phyloP scores from a whole-genome alignment of 2,113 vertebrate genomes.

The Corynorhinus townsendii region DNA sequence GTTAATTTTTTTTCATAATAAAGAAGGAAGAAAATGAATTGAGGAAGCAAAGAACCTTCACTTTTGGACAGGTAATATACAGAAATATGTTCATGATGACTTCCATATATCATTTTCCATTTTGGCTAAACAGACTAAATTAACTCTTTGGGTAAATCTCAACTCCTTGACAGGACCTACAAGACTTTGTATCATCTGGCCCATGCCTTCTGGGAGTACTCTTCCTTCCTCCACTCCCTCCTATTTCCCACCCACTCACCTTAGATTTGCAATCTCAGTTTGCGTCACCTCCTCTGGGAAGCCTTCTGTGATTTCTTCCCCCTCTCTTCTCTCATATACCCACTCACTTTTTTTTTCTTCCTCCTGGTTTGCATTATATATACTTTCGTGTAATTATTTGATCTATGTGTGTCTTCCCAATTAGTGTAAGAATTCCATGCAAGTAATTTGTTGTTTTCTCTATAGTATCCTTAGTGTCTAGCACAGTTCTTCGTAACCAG shows the following conservation, averaged over 20 bases:
- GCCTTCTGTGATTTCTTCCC: background rate
- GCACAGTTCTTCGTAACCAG: conserved; percentile 83
- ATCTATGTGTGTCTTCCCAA: background rate
- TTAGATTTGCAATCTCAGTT: background rate
- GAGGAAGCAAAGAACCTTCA: background rate
- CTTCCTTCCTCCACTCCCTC: background rate
- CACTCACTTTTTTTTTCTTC: background rate
- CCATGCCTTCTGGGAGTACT: background rate
- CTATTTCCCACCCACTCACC: background rate
- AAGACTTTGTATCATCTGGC: background rate
- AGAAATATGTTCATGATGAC: background rate
- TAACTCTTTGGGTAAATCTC: background rate
- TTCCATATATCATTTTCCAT: background rate
- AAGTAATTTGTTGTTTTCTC: background rate
- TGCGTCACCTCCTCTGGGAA: background rate
- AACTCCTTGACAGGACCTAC: background rate
- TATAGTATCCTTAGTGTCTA: conserved; percentile 77
- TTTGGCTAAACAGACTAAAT: background rate
- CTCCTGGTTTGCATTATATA: background rate
- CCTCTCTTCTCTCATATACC: background rate
- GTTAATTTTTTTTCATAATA: background rate
- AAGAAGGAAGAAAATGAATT: background rate
- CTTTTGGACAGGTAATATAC: background rate
- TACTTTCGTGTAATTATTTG: background rate
- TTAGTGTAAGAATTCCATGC: background rate